These are phyloP conservation scores for Caenorhabditis inopinata DNA, from an alignment of 1,140 invertebrate species.

Conservation along the genomic window DNA sequence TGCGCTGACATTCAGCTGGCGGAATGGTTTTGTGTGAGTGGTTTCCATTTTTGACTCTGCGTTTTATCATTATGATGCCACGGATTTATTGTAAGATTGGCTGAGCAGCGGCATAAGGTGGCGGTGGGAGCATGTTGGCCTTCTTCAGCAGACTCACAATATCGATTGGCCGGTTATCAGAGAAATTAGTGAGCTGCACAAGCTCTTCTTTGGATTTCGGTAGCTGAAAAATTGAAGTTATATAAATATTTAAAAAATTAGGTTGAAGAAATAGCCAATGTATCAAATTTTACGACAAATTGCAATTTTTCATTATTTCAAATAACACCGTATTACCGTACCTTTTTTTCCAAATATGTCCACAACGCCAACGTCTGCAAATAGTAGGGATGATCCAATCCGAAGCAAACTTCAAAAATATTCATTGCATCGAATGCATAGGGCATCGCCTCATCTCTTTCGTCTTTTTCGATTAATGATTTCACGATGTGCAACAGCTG, in stretches of 20 bases:
- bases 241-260: too few species aligned
- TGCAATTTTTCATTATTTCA: too few species aligned
- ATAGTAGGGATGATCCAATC: constrained; percentile 53
- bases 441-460: constrained; percentile 46
- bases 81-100: too few species aligned
- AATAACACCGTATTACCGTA: too few species aligned
- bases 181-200: constrained; percentile 43
- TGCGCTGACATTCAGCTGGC: too few species aligned
- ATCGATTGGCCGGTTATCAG: constrained; percentile 42
- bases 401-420: constrained; percentile 54
- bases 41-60: too few species aligned
- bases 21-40: too few species aligned
- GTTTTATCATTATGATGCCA: too few species aligned
- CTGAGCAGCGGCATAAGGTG: neutral
- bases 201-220: constrained; percentile 50
- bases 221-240: constrained; percentile 1
- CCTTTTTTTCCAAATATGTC: constrained; percentile 52
- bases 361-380: constrained; percentile 52
- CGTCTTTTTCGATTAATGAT: constrained; percentile 50
- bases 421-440: constrained; percentile 55
- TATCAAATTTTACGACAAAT: too few species aligned
- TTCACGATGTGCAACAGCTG: constrained; percentile 52
- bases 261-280: too few species aligned
- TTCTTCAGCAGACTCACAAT: constrained; percentile 37
- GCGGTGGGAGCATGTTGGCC: constrained; percentile 42